Base-by-base conservation (phyloP, 1,140 invertebrate genomes). In the Micrasema minimum region DNA sequence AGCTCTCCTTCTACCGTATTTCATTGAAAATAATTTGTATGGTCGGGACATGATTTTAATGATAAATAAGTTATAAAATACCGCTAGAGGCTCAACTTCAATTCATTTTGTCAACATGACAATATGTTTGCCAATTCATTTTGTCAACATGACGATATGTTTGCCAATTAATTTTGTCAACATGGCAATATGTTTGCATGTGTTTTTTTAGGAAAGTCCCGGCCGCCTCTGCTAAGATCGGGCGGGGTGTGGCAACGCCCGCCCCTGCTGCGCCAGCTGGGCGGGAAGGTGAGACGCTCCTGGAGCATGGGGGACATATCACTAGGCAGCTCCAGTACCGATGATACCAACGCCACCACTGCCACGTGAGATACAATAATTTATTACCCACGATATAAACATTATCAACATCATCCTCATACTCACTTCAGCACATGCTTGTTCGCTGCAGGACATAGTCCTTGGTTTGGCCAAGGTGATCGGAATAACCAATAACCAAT, bases 251-350 rank as follows among this genome's bases (percentile, higher is more conserved):
- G 69, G 20, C 73, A 72, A 22, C 50, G 73, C 23, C 73, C 73
- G 6, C 73, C 73, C 6, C 23, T 75, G n/a, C 51, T 75, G 12
- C 57, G 73, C 0, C 73, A 75, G 23, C 11, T 71, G 10, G 73
- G 73, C 6, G 69, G 73, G 1, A 66, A 64, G 37, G 59, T 66
- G 7, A 41, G 73, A 14, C 50, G 73, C 3, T 75, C 73, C 10
- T 72, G 73, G 73, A 75, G 73, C 26, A 75, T 72, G 69, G 73
- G 73, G 23, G 73, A 75, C 48, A 72, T 75, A 10, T 75, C 73
- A 1, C 22, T 72, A 3, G 67, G 70, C 14, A 75, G 73, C 45
- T 69, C 73, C 11, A 72, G 69, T 23, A 72, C 69, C 20, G 73
- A 75, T 59, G 73, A 75, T 38, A 72, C 73, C 2, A 66, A 48